Evolutionary conservation across 2,113 vertebrate genomes (phyloP), one percentile per base, ranked within the genome.

Genomic region (Hypomesus transpacificus): DNA sequence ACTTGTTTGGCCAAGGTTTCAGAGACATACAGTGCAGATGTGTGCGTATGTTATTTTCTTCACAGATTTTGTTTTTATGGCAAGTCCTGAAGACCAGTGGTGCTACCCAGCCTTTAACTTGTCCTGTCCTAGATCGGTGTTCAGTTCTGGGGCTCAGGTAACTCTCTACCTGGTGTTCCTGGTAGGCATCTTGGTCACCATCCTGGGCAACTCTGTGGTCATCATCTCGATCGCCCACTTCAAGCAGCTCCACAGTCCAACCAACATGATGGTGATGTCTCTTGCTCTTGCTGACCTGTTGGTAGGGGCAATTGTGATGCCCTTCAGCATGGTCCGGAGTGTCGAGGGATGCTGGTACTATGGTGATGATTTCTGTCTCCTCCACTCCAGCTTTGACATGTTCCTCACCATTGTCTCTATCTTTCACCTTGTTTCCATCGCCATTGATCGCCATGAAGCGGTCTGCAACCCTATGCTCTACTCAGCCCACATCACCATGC

Each of bases 161-260:
- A 7, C 39, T 46, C 39, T 46, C 8, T 46, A 46, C 39, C 2
- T 46, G 39, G 1, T 46, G 39, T 46, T 46, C 39, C 39, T 24
- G 21, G 22, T 61, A 3, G 59, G 14, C 1, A 61, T 61, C 22
- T 13, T 61, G 24, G 22, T 61, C 22, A 61, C 59, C 26, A 16
- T 61, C 14, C 22, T 61, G n/a, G 59, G 59, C 2, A 61, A 61
- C 14, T 16, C 26, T 24, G 22, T 61, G 24, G 21, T 61, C 59
- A 61, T 61, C 59, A 61, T 26, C 59, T 61, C 59, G 14, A 61
- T 61, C 26, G 59, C 59, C 22, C 59, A 61, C 22, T 61, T 61
- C 59, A 61, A 61, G 53, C 53, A n/a, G 53, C 53, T 56, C 53
- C n/a, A n/a, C 53, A 18, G n/a, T n/a, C 53, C 53, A 18, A 56